Conservation (phyloP, 2,888 invertebrate genomes). For the Autographa gamma region DNA sequence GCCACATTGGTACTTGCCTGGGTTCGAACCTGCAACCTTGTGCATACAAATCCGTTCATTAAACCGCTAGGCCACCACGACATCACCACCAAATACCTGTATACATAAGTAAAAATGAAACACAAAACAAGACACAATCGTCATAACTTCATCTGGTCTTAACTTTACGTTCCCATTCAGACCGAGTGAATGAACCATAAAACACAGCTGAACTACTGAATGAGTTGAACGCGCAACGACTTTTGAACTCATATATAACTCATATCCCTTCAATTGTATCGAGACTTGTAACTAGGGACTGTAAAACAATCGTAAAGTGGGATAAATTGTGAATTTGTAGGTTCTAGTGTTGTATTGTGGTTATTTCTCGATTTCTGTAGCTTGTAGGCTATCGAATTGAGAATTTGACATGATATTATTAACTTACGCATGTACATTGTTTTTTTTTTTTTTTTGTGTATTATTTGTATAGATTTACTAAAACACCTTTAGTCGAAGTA, state of each 20-base stretch:
- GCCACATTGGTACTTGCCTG: too few relatives aligned
- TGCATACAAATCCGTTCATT: too few relatives aligned
- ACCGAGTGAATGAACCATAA: background rate
- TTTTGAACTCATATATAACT: slow-evolving; percentile 16
- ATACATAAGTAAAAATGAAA: background rate
- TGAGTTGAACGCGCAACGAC: slow-evolving; percentile 8
- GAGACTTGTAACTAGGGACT: slow-evolving; percentile 7
- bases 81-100: too few relatives aligned
- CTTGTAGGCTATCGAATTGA: too few relatives aligned
- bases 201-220: slow-evolving; percentile 3
- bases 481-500: too few relatives aligned
- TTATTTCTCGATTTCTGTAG: too few relatives aligned
- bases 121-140: background rate
- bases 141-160: background rate
- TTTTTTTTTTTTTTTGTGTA: too few relatives aligned
- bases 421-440: background rate
- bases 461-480: too few relatives aligned
- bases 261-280: slow-evolving; percentile 17
- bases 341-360: background rate
- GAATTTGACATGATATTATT: too few relatives aligned
- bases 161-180: slow-evolving; percentile 5
- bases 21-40: too few relatives aligned
- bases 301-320: slow-evolving; percentile 14
- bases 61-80: too few relatives aligned
- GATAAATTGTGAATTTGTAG: slow-evolving; percentile 13